Conservation (phyloP, 2,888 invertebrate genomes). For the Eristalis intricaria region DNA sequence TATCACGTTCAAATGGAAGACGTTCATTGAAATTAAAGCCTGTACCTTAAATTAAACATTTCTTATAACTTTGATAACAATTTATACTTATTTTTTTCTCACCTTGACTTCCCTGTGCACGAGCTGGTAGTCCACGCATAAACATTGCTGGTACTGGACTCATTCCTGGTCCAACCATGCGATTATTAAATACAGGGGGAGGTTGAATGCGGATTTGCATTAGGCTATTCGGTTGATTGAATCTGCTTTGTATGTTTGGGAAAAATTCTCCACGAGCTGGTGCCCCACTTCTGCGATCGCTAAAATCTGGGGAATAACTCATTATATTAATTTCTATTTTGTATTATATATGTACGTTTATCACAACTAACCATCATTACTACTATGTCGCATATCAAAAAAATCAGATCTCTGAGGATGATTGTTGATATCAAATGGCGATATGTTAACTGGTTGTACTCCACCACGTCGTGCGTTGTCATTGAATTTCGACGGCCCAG, state of each 20-base stretch:
- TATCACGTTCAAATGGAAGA: constrained; percentile 73
- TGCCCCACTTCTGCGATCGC: constrained; percentile 76
- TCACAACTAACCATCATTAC: constrained; percentile 72
- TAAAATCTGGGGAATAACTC: constrained; percentile 75
- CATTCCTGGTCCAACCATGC: constrained; percentile 76
- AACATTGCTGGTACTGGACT: constrained; percentile 72
- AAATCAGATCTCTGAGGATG: constrained; percentile 77
- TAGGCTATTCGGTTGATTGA: constrained; percentile 79
- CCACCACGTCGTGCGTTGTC: constrained; percentile 70
- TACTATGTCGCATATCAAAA: constrained; percentile 58
- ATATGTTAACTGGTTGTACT: constrained; percentile 74
- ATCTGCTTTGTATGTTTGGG: constrained; percentile 80
- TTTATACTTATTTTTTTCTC: not conserved
- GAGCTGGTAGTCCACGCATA: constrained; percentile 73
- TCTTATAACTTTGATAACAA: not conserved
- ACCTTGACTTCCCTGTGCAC: constrained; percentile 71
- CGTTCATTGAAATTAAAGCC: constrained; percentile 71
- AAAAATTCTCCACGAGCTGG: constrained; percentile 75
- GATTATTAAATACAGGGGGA: constrained; percentile 77
- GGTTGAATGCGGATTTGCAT: constrained; percentile 81
- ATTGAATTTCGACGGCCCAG: constrained; percentile 74
- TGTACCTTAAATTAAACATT: constrained; percentile 26
- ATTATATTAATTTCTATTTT: not conserved
- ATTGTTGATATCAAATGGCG: constrained; percentile 76
- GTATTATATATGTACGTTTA: not conserved